Percentiles rank a stretch among this genome's conserved stretches.
Conservation (phyloP, 2,888 invertebrate genomes). For the Leucophenga maculata region DNA sequence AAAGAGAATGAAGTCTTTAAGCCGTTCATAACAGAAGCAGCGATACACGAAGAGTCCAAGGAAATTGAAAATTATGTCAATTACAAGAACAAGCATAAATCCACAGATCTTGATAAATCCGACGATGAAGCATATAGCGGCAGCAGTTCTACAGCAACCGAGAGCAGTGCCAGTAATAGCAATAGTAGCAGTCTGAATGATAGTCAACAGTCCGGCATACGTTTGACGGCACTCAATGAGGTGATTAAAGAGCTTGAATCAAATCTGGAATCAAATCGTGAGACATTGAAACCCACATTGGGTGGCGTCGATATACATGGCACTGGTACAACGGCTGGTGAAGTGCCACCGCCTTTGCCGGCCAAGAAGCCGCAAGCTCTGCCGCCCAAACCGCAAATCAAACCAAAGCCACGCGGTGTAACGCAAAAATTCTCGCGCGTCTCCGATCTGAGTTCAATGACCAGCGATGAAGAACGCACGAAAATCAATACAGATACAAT, state of each 20-base stretch:
- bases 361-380: constrained; percentile 71
- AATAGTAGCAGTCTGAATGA: constrained; percentile 68
- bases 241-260: constrained; percentile 68
- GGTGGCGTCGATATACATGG: background rate
- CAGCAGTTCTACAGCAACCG: constrained; percentile 57
- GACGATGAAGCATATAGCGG: constrained; percentile 73
- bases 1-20: constrained; percentile 84
- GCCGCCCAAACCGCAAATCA: constrained; percentile 74
- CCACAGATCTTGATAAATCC: constrained; percentile 73
- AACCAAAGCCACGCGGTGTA: constrained; percentile 73
- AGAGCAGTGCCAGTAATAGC: constrained; percentile 59
- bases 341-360: constrained; percentile 71
- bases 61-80: constrained; percentile 85
- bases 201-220: constrained; percentile 59
- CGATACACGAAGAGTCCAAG: constrained; percentile 86
- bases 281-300: constrained; percentile 55
- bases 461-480: constrained; percentile 47
- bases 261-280: constrained; percentile 57
- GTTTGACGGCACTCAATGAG: constrained; percentile 58
- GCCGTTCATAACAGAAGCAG: constrained; percentile 85
- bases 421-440: constrained; percentile 70
- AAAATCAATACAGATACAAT: constrained; percentile 69
- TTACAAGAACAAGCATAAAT: constrained; percentile 81
- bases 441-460: constrained; percentile 69
- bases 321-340: constrained; percentile 33